Evolutionary conservation across 2,888 invertebrate species (phyloP).

Genomic region (Cepaea hortensis): DNA sequence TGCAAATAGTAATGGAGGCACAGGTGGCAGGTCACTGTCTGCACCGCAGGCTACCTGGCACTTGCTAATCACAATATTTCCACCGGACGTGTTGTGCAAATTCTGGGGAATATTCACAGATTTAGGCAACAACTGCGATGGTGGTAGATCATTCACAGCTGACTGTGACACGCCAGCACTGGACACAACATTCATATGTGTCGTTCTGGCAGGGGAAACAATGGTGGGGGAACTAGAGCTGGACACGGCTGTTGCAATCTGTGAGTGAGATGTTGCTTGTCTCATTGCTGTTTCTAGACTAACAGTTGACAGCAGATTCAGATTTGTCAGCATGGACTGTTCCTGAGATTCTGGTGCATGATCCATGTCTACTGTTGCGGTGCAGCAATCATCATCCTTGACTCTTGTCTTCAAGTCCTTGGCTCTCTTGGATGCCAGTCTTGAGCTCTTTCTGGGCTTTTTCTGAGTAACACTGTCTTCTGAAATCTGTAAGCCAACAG

Average conservation of each 20-base stretch:
- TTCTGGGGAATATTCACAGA: constrained; percentile 14
- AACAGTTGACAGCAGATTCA: constrained; percentile 46
- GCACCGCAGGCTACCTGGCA: neutral
- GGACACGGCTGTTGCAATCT: neutral
- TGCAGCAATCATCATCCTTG: neutral
- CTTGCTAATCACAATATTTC: constrained; percentile 30
- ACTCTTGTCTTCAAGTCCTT: constrained; percentile 10
- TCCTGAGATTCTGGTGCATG: neutral
- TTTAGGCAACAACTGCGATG: neutral
- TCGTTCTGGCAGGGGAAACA: constrained; percentile 6
- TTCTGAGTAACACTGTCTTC: neutral
- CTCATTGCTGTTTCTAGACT: constrained; percentile 41
- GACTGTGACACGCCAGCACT: neutral
- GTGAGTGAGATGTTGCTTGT: neutral
- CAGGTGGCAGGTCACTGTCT: constrained; percentile 27
- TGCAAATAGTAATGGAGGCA: constrained; percentile 37
- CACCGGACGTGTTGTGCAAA: constrained; percentile 23
- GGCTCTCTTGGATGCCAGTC: constrained; percentile 38
- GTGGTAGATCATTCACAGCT: neutral
- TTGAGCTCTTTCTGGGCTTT: constrained; percentile 35
- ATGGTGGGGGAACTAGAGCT: constrained; percentile 5
- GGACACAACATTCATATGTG: neutral
- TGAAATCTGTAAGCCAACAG: neutral
- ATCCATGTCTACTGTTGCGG: neutral
- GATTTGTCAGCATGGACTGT: constrained; percentile 30